Evolutionary conservation across 2,113 vertebrate genomes (phyloP), one percentile per base, ranked within the genome.

Genomic region (Oncorhynchus kisutch): DNA sequence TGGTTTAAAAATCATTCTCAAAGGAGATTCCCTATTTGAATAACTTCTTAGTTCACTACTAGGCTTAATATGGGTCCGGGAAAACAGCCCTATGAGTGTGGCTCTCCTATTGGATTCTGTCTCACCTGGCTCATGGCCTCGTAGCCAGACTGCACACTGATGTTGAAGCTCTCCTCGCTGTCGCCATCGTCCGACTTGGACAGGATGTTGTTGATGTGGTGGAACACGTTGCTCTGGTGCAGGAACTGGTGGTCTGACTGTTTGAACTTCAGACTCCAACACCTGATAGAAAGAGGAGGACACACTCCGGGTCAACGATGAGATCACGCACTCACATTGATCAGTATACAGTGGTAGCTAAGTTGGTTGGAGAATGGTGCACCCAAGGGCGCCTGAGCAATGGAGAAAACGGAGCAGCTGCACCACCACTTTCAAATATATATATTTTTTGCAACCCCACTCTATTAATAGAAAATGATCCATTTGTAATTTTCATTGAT

Each of bases 241-340:
- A 99, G 94, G 85, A 99, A 99, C 83, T 99, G 98, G 82, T 99
- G 98, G 89, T 99, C 98, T 0, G 98, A 99, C 79, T 99, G 98
- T 85, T 99, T 99, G 88, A 99, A 99, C 91, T 99, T 99, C 70
- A 99, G 96, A 89, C 98, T 99, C 98, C 98, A 99, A 87, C 98
- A 99, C 78, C 98, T 99, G 20, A 29, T 74, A 78, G 27, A 72
- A 76, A 1, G 24, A 80, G 34, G 4, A 60, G 2, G 25, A 29
- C 18, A 20, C 24, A 27, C 13, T 5, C 18, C 13, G 29, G 9
- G 11, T 25, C 51, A 1, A 0, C 22, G 22, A 2, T 9, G 20
- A 64, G 9, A 64, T 64, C 62, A 45, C 8, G 2, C 39, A 2
- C 62, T 64, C 62, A 64, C 62, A n/a, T 22, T 11, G 20, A 22